These are phyloP conservation scores for Choloepus hoffmanni DNA, from an alignment of 2,113 vertebrate species.

Conservation along the genomic window DNA sequence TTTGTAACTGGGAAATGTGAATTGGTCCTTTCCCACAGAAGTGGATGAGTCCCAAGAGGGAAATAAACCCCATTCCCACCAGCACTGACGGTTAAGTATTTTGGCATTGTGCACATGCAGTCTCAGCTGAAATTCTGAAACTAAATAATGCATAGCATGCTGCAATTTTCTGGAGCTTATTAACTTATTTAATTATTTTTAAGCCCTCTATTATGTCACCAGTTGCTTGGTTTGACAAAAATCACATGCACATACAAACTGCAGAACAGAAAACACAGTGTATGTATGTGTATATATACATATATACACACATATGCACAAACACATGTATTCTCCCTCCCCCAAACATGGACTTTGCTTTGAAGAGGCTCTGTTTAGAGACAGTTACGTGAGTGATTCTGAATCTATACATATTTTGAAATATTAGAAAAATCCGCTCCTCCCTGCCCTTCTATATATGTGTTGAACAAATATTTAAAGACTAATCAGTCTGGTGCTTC, in stretches of 20 bases:
- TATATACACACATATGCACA: background rate
- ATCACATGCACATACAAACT: background rate
- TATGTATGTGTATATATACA: rapidly evolving
- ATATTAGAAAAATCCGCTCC: background rate
- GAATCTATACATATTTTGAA: conserved; percentile 1
- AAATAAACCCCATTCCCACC: background rate
- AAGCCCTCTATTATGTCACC: background rate
- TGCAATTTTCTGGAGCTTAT: background rate
- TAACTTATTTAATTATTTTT: conserved; percentile 4
- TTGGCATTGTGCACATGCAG: background rate
- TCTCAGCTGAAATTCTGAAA: conserved; percentile 6
- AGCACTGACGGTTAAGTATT: background rate
- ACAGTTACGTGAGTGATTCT: conserved; percentile 2
- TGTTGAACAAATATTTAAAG: conserved; percentile 37
- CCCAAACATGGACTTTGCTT: background rate
- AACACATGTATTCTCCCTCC: background rate
- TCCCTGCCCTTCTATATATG: background rate
- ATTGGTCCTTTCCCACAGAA: background rate
- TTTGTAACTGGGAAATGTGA: background rate
- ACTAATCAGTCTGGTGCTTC: background rate
- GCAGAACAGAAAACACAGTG: background rate
- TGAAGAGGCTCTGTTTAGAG: conserved; percentile 24
- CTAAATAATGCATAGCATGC: background rate
- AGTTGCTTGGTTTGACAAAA: conserved; percentile 19
- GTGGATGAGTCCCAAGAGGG: background rate